Evolutionary conservation across 30 jellyfish, hydroid and myxozoan genomes (phyloP), one percentile per base, ranked within the genome.

Genomic region (Morbakka virulenta): DNA sequence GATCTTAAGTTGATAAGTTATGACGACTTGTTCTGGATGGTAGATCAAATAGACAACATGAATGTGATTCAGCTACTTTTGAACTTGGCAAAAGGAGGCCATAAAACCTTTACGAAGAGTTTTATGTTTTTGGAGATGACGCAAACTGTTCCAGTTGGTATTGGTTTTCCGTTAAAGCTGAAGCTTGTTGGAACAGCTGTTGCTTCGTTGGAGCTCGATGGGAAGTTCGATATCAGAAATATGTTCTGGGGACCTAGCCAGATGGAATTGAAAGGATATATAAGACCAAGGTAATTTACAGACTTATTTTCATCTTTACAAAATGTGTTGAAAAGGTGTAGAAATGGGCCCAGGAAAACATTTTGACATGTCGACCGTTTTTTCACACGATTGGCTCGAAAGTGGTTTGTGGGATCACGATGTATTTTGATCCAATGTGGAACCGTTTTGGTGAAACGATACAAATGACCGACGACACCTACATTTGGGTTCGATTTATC

Each of bases 171-270:
- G 22, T 48, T 93, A 76, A 82, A 86, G 67, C 89, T 93, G 36
- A 88, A 76, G 78, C 87, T 93, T 53, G 82, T 75, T 17, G 99
- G 99, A 69, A 80, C 99, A 3, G 93, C 99, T 36, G 99, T 93
- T 62, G 96, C 90, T 1, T 76, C 96, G 3, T 61, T 93, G 32
- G 96, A 85, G 32, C 84, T 93, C 28, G 86, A 86, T 61, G 99
- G 99, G 26, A 93, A 93, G 76, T 93, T 93, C 75, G 99, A 93
- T 74, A 93, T 93, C 90, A 69, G 99, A 63, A 93, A 93, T 82
- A 93, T 93, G 99, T 93, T 93, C 91, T 93, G 99, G 99, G 99
- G 99, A 81, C 99, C 96, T 12, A 91, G 99, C 51, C 53, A 85
- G 4, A 50, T 93, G 87, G 89, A 81, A 27, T 62, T 93, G 67